Evolutionary conservation across 2,888 invertebrate species (phyloP).

Genomic region (Lissocephala sabroskyi): DNA sequence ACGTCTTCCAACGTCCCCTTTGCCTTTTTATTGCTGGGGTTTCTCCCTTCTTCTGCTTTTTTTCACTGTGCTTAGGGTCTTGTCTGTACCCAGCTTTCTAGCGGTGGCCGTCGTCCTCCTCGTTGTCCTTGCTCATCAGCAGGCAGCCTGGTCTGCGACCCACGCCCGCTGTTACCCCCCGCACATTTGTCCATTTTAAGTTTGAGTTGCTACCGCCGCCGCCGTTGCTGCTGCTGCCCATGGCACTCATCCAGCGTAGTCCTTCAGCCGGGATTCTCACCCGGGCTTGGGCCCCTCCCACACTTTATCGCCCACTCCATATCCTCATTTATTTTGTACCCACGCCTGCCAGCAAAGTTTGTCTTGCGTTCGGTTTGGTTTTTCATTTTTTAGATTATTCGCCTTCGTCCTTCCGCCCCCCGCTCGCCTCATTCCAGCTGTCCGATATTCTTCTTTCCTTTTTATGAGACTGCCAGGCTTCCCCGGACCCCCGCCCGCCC

Average conservation of each 20-base stretch:
- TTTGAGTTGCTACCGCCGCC: no score
- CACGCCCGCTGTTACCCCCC: constrained; percentile 12
- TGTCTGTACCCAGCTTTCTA: constrained; percentile 14
- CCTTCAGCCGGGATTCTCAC: constrained; percentile 43
- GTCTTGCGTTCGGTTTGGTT: constrained; percentile 65
- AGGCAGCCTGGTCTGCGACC: neutral
- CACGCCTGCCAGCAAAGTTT: constrained; percentile 65
- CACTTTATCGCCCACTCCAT: neutral
- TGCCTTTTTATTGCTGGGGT: no score
- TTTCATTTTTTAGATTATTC: constrained; percentile 64
- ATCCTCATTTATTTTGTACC: constrained; percentile 61
- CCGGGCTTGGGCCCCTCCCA: constrained; percentile 7
- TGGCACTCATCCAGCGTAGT: constrained; percentile 64
- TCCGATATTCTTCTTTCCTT: constrained; percentile 36
- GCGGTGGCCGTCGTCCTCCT: constrained; percentile 9
- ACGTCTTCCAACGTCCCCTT: no score
- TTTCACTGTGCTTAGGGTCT: neutral
- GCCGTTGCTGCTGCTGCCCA: no score
- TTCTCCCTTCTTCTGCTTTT: neutral
- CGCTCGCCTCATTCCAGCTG: constrained; percentile 16
- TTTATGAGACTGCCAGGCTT: neutral
- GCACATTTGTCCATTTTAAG: constrained; percentile 65
- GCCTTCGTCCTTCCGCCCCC: no score
- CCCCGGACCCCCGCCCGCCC: neutral
- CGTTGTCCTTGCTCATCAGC: constrained; percentile 59